Evolutionary conservation across 2,888 invertebrate genomes (phyloP).

Genomic region (Nomada lathburiana): DNA sequence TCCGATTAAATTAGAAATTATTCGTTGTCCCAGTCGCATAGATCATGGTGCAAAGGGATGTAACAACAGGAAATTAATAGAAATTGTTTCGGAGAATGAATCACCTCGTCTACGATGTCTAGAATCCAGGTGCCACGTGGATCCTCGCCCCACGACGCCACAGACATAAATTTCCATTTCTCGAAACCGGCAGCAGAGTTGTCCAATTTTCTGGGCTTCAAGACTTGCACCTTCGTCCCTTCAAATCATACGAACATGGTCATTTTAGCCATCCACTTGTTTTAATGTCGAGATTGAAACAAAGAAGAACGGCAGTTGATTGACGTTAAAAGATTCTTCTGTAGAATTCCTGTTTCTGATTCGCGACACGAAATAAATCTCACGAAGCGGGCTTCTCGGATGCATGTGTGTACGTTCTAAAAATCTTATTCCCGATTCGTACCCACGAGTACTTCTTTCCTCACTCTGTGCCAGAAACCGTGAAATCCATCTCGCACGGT

Average conservation of each 20-base stretch:
- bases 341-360: neutral
- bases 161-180: conserved; percentile 95
- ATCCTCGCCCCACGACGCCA: conserved; percentile 96
- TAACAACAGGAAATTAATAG: neutral
- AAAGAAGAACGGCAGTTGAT: too few species aligned
- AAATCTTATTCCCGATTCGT: neutral
- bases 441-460: too few species aligned
- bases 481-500: conserved; percentile 16
- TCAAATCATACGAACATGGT: conserved; percentile 31
- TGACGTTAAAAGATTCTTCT: too few species aligned
- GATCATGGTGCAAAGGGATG: neutral
- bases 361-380: neutral
- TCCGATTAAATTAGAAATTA: neutral
- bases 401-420: too few species aligned
- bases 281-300: too few species aligned
- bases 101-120: conserved; percentile 84
- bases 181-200: conserved; percentile 89
- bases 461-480: neutral
- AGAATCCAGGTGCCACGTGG: conserved; percentile 90
- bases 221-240: conserved; percentile 90
- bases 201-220: conserved; percentile 90
- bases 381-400: too few species aligned
- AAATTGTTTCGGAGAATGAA: conserved; percentile 1
- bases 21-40: neutral
- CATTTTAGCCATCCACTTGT: too few species aligned